Evolutionary conservation across 2,888 invertebrate genomes (phyloP).

Genomic region (Dyspetes luteomarginatus): DNA sequence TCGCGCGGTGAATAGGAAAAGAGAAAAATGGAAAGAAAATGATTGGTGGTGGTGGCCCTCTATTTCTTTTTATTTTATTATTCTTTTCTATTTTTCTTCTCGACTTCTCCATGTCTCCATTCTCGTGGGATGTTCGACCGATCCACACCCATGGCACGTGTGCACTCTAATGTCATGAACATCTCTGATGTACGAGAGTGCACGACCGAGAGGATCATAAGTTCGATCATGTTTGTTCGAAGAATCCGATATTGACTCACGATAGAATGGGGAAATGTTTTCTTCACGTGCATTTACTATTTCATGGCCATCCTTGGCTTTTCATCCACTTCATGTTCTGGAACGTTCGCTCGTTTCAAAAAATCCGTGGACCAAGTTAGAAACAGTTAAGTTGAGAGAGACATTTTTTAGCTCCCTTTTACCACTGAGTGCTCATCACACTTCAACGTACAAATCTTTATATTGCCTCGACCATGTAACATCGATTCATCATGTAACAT

Average conservation of each 20-base stretch:
- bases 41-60: not conserved
- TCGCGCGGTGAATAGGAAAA: not conserved
- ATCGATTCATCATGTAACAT: too few species aligned
- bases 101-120: slow-evolving; percentile 9
- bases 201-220: not conserved
- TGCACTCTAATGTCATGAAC: slow-evolving; percentile 36
- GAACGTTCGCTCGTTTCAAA: too few species aligned
- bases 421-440: too few species aligned
- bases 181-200: not conserved
- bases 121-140: slow-evolving; percentile 8
- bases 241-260: not conserved
- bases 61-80: not conserved
- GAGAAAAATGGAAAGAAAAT: not conserved
- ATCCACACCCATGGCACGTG: slow-evolving; percentile 28
- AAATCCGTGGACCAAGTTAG: too few species aligned
- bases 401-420: too few species aligned
- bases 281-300: too few species aligned
- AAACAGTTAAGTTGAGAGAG: too few species aligned
- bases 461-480: too few species aligned
- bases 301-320: too few species aligned
- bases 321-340: too few species aligned
- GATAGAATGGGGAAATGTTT: too few species aligned
- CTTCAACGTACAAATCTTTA: too few species aligned
- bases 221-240: slow-evolving; percentile 24
- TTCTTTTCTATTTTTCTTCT: not conserved